A percentile compares a stretch with the other conserved stretches of the same genome.
Conservation (phyloP, 2,797 vertebrate genomes). For the Okamejei kenojei region DNA sequence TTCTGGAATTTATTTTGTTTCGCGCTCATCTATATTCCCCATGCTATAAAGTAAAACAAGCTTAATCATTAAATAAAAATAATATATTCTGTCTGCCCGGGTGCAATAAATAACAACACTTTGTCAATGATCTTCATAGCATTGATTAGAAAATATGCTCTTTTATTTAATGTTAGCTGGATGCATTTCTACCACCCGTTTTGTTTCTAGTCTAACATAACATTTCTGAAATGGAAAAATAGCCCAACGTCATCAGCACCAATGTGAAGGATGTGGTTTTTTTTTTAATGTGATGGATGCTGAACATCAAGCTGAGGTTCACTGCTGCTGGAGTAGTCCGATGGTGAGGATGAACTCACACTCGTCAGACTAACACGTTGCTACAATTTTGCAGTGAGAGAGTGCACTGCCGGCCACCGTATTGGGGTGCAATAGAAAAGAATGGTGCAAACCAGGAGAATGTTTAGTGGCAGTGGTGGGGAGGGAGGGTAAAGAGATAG, state of each 20-base stretch:
- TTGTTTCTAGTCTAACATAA: not conserved
- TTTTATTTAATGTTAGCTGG: slow-evolving; percentile 6
- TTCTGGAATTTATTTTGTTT: not conserved
- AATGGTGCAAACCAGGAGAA: no score
- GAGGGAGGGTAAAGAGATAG: no score
- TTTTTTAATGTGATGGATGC: not conserved
- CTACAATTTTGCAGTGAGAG: not conserved
- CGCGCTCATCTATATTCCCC: not conserved
- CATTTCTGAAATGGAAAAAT: not conserved
- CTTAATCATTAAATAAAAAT: not conserved
- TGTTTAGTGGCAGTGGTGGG: no score
- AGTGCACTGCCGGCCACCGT: not conserved
- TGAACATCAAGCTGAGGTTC: not conserved
- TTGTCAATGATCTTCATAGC: not conserved
- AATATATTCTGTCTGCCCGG: not conserved
- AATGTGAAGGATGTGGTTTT: not conserved
- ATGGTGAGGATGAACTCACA: not conserved
- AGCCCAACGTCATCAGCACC: not conserved
- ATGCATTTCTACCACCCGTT: not conserved
- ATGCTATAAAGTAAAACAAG: not conserved
- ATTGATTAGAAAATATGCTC: not conserved
- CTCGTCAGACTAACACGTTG: not conserved
- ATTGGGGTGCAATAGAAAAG: not conserved
- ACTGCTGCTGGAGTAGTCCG: not conserved
- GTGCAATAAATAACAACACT: slow-evolving; percentile 7